Conservation (phyloP, 1,140 invertebrate species). For the Anthonomus grandis region DNA sequence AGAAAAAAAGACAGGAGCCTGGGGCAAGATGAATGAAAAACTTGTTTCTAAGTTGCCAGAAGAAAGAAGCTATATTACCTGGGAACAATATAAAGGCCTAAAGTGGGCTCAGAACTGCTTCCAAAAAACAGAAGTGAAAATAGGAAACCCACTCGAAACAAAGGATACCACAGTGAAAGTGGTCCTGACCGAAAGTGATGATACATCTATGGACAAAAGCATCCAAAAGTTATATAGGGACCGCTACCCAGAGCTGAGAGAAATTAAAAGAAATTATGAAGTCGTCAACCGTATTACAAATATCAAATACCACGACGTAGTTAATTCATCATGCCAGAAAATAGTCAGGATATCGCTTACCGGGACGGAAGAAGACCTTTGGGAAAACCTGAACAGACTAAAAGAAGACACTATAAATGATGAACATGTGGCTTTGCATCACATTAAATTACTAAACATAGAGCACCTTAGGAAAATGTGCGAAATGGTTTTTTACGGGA, state of each 20-base stretch:
- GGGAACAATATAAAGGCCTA: too few species aligned
- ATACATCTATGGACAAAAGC: not conserved
- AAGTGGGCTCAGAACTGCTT: too few species aligned
- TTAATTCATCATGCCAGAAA: not conserved
- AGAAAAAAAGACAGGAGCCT: too few species aligned
- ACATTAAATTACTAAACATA: not conserved
- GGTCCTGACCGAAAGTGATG: not conserved
- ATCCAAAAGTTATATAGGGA: not conserved
- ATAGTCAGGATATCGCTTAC: not conserved
- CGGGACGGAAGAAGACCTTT: not conserved
- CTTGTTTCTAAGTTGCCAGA: too few species aligned
- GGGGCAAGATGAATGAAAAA: too few species aligned
- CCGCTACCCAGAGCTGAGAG: not conserved
- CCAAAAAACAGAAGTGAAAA: not conserved
- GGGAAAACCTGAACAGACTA: not conserved
- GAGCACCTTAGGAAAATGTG: slow-evolving; percentile 12
- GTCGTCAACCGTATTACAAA: not conserved
- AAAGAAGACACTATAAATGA: not conserved
- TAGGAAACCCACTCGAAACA: not conserved
- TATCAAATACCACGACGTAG: not conserved
- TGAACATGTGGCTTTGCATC: not conserved
- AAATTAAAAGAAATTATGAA: not conserved
- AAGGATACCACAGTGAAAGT: not conserved
- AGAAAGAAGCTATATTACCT: too few species aligned
- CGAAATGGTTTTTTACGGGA: slow-evolving; percentile 8